These are phyloP conservation scores for Eptesicus fuscus DNA, from an alignment of 2,113 vertebrate species.

Conservation along the genomic window DNA sequence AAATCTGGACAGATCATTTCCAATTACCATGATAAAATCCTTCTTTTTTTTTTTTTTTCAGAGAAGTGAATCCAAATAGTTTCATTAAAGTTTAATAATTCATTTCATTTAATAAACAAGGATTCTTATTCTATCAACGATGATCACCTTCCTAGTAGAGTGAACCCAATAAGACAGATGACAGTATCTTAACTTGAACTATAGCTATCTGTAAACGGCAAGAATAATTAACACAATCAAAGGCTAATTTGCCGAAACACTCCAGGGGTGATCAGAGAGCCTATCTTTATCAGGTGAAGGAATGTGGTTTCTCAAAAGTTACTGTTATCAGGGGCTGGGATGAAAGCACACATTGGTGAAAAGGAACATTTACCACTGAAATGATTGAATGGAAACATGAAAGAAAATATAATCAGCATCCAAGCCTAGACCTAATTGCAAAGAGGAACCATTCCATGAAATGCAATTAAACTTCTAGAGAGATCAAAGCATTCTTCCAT, in stretches of 20 bases:
- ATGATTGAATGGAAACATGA: slow-evolving; percentile 71
- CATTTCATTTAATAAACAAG: background rate
- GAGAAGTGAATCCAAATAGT: background rate
- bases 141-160: background rate
- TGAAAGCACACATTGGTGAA: slow-evolving; percentile 54
- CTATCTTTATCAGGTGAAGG: slow-evolving; percentile 56
- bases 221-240: slow-evolving; percentile 72
- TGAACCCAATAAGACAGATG: slow-evolving; percentile 18
- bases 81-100: background rate
- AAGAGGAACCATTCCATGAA: slow-evolving; percentile 74
- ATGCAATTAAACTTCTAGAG: slow-evolving; percentile 78
- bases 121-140: background rate
- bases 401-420: slow-evolving; percentile 69
- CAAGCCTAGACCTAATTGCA: slow-evolving; percentile 71
- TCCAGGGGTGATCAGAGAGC: slow-evolving; percentile 47
- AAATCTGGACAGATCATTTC: background rate
- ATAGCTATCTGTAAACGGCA: background rate
- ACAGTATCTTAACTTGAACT: slow-evolving; percentile 43
- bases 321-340: slow-evolving; percentile 59
- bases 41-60: background rate
- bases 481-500: slow-evolving; percentile 79
- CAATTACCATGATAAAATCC: background rate
- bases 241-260: slow-evolving; percentile 52
- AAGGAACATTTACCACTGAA: slow-evolving; percentile 73
- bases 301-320: slow-evolving; percentile 51